Conservation (phyloP, 2,888 invertebrate genomes). For the Anorthoa munda region DNA sequence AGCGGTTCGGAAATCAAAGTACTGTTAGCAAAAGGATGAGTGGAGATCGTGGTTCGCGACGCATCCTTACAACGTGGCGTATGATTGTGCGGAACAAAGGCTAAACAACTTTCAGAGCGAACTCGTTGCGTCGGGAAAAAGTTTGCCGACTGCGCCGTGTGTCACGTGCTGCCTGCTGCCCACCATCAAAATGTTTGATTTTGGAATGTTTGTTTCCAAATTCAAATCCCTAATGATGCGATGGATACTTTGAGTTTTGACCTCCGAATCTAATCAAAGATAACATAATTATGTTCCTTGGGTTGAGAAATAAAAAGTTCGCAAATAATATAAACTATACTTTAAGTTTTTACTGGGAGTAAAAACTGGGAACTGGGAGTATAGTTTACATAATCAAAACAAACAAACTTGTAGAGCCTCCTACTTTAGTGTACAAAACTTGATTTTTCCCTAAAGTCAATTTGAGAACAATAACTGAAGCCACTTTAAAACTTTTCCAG, state of each 20-base stretch:
- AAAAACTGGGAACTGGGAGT: too few relatives aligned
- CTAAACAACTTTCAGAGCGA: constrained; percentile 80
- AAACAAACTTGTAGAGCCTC: not conserved
- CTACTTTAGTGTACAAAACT: not conserved
- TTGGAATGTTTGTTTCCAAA: constrained; percentile 54
- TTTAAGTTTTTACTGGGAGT: not conserved
- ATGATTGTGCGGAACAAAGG: constrained; percentile 88
- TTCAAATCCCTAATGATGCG: constrained; percentile 48
- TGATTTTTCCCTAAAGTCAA: constrained; percentile 24
- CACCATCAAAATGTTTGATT: constrained; percentile 64
- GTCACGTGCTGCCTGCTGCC: constrained; percentile 67
- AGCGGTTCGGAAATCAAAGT: constrained; percentile 88
- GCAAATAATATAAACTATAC: not conserved
- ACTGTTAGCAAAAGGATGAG: constrained; percentile 86
- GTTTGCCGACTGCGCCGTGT: constrained; percentile 81
- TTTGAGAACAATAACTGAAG: not conserved
- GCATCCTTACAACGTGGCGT: constrained; percentile 89
- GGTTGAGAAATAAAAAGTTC: constrained; percentile 14
- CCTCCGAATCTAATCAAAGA: not conserved
- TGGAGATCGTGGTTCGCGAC: constrained; percentile 77
- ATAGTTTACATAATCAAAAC: not conserved
- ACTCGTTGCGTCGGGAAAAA: constrained; percentile 83
- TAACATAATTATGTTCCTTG: not conserved
- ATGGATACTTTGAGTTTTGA: constrained; percentile 33
- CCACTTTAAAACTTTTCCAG: constrained; percentile 8